Evolutionary conservation across 2,113 vertebrate species (phyloP), one percentile per base, ranked within the genome.

Genomic region (Benitochromis conjunctus): DNA sequence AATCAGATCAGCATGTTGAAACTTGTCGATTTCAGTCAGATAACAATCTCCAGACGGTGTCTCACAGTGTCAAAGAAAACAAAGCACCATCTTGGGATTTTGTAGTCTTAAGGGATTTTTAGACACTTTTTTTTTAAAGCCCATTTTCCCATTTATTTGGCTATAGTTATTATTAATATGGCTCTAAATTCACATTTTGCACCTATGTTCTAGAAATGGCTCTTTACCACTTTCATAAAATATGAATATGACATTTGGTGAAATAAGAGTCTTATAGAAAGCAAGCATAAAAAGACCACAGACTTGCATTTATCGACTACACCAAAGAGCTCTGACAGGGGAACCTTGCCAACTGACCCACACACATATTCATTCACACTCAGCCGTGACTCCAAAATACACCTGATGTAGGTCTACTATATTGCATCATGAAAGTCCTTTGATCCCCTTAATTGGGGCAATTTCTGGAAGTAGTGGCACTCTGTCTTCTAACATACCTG

Each of bases 381-480:
- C 2, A 51, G 18, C 4, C 16, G 1, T 26, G 18, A 10, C 14
- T 13, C 21, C 8, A 0, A 9, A 74, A 29, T 19, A 29, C 2
- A 1, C 71, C 46, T 51, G 9, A 31, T 51, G 3, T 76, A 51
- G 26, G 6, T 29, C 26, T 76, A 6, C 69, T n/a, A 8, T 34
- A 19, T n/a, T 53, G 6, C 46, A 53, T 76, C 46, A 53, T 16
- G 5, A 51, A 74, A 76, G 46, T 53, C 16, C 9, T 51, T 51
- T 34, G 16, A 51, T n/a, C n/a, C 16, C 46, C 53, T 53, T 1
- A 51, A 76, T 51, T 53, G 16, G 0, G 6, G 26, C 24, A 0
- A 12, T 19, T 74, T 51, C 51, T 76, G 9, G 43, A 76, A 3
- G 69, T 7, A 76, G 43, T 51, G 24, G 43, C 24, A 31, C 43